Evolutionary conservation across 2,888 invertebrate species (phyloP), one percentile per base, ranked within the genome.

Genomic region (Clunio marinus): DNA sequence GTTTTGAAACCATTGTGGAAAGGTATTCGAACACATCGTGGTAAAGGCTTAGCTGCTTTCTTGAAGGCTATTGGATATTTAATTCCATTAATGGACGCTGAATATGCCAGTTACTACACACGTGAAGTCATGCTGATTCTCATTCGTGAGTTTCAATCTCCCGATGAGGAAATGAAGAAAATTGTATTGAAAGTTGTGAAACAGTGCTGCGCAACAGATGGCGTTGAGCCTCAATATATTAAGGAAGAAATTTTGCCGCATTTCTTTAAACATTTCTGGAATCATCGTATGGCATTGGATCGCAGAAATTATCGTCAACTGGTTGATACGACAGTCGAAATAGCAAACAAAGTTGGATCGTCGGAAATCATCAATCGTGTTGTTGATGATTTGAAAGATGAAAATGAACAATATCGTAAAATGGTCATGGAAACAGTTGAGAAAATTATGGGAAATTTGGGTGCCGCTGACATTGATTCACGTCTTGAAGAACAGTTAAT

Each of bases 391-490:
- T 81, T 99, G 69, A 99, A 99, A 80, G 99, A 99, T 77, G 99
- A 99, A 80, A 97, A 98, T 77, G 99, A 99, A 78, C 96, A 97
- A 76, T 99, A 99, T 79, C 85, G 99, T 70, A 99, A 99, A 82
- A 99, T 99, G 99, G 99, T 99, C 1, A 99, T 99, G 96, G 99
- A 99, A 79, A 98, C 97, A 0, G 98, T 99, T 69, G 99, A 99
- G 77, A 98, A 98, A 80, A 96, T 97, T 69, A 93, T 98, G 86
- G 94, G 93, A 2, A 96, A 96, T 79, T 83, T 98, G 70, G 99
- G 99, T 17, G 96, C 98, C 0, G 94, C 96, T 0, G 99, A 99
- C 76, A 96, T 99, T 63, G 99, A 99, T 80, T 95, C 96, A 0
- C 86, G 98, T 51, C 82, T 99, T 2, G 99, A 99, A 78, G 99